Conservation (phyloP, 1,140 invertebrate species). For the Eciton burchellii region DNA sequence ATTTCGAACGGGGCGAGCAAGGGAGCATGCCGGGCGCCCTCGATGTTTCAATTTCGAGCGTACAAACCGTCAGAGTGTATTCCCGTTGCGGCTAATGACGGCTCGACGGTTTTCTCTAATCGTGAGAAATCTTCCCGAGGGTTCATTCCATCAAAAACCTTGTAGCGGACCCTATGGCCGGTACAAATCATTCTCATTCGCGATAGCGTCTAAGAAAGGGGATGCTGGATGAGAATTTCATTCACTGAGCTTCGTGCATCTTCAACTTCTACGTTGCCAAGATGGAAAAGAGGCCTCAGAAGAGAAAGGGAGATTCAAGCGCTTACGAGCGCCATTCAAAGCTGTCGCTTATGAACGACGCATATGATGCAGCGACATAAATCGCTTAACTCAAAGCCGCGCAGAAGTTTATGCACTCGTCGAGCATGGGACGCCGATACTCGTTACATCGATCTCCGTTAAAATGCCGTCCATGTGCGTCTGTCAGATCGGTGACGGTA, state of each 20-base stretch:
- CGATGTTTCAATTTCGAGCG: slow-evolving; percentile 49
- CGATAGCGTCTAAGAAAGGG: slow-evolving; percentile 13
- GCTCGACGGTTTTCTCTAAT: slow-evolving; percentile 29
- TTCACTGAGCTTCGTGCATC: neutral
- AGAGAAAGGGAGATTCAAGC: neutral
- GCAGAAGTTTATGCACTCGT: neutral
- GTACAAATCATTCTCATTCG: slow-evolving; percentile 19
- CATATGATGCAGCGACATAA: neutral
- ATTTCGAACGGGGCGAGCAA: slow-evolving; percentile 12
- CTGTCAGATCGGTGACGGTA: neutral
- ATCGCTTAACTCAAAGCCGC: neutral
- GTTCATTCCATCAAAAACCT: neutral
- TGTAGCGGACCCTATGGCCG: neutral
- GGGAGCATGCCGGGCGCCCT: slow-evolving; percentile 25
- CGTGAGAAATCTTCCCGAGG: slow-evolving; percentile 31
- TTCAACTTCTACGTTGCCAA: neutral
- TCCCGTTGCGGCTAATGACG: slow-evolving; percentile 13
- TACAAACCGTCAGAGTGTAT: slow-evolving; percentile 42
- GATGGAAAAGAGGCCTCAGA: no score
- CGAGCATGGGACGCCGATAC: neutral
- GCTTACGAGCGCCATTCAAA: no score
- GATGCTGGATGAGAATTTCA: neutral
- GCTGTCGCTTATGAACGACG: no score
- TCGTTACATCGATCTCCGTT: slow-evolving; percentile 1
- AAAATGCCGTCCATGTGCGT: slow-evolving; percentile 35